A percentile compares a stretch with the other conserved stretches of the same genome.
Evolutionary conservation across 2,888 invertebrate species (phyloP).

Genomic region (Trileptium ribeirensis): DNA sequence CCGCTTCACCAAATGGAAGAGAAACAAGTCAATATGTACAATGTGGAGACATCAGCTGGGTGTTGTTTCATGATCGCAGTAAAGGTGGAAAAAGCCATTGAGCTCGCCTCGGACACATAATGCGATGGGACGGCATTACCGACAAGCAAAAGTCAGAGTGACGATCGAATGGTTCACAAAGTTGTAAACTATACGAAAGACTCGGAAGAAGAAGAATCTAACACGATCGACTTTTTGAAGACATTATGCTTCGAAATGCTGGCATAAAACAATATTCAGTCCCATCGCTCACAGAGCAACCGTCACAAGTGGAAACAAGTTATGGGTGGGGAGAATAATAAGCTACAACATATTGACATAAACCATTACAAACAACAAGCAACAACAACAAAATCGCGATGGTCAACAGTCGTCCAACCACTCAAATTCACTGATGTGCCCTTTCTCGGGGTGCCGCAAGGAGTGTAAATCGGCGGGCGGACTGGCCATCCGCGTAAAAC

Average conservation of each 20-base stretch:
- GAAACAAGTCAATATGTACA: not conserved
- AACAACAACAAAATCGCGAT: no score
- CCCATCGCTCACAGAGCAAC: no score
- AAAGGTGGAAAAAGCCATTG: not conserved
- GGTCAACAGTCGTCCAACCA: no score
- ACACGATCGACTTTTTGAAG: not conserved
- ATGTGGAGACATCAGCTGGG: not conserved
- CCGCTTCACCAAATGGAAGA: not conserved
- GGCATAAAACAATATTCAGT: not conserved
- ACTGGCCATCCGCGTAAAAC: not conserved
- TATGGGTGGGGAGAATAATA: no score
- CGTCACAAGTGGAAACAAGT: no score
- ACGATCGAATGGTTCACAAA: not conserved
- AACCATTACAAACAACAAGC: no score
- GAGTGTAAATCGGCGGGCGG: not conserved
- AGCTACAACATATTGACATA: no score
- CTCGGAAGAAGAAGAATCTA: not conserved
- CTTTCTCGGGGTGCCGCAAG: not conserved
- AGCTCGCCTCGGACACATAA: not conserved
- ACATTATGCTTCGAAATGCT: not conserved
- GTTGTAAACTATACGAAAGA: not conserved
- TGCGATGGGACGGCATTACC: not conserved
- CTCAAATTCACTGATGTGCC: conserved; percentile 6
- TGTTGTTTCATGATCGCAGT: not conserved
- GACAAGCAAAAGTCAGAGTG: not conserved